phyloP scores from a whole-genome alignment of 2,888 invertebrate genomes.

The Liopterus haemorrhoidalis region DNA sequence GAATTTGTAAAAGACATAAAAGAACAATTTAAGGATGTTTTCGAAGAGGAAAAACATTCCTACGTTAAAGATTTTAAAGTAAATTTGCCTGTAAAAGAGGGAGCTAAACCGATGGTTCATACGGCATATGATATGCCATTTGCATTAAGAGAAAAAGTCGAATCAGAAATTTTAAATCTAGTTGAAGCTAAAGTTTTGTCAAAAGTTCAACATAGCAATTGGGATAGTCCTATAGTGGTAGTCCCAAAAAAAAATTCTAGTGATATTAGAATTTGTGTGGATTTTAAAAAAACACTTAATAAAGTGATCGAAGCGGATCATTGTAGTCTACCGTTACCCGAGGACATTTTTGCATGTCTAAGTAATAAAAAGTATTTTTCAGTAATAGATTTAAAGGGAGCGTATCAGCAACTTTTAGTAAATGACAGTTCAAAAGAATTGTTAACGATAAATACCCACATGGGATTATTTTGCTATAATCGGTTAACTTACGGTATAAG shows the following conservation, averaged over 20 bases:
- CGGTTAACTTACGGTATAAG: slow-evolving; percentile 34
- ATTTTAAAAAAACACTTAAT: slow-evolving; percentile 37
- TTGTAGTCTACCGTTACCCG: slow-evolving; percentile 35
- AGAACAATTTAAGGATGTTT: too few species aligned
- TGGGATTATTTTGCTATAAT: slow-evolving; percentile 33
- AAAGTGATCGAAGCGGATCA: slow-evolving; percentile 31
- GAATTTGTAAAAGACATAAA: too few species aligned
- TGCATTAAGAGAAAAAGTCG: background rate
- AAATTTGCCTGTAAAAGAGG: background rate
- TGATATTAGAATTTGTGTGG: slow-evolving; percentile 36
- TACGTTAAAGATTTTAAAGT: background rate
- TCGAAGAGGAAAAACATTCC: too few species aligned
- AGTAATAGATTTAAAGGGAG: slow-evolving; percentile 33
- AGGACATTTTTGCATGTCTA: slow-evolving; percentile 35
- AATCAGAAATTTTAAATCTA: too few species aligned
- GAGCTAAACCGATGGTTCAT: background rate
- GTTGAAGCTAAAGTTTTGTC: too few species aligned
- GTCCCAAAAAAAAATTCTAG: slow-evolving; percentile 1
- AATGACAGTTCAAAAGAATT: slow-evolving; percentile 29
- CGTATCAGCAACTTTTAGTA: slow-evolving; percentile 35
- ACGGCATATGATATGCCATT: background rate
- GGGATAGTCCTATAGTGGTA: background rate
- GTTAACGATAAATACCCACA: slow-evolving; percentile 35
- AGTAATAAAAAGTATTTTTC: slow-evolving; percentile 31
- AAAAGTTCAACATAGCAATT: background rate